Conservation (phyloP, 2,888 invertebrate species). For the Tanytarsus gracilentus region DNA sequence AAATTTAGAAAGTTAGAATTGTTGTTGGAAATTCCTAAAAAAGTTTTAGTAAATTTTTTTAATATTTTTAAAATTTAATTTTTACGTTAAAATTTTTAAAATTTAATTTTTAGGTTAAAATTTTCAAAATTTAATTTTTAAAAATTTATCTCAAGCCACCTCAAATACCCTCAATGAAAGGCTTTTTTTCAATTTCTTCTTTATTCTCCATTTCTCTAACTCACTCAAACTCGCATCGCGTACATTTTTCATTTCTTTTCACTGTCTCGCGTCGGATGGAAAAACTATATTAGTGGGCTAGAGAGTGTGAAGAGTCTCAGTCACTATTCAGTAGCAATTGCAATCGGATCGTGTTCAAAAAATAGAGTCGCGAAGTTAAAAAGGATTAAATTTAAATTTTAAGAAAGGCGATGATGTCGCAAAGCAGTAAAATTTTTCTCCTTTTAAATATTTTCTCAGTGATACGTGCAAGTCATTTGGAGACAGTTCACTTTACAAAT, state of each 20-base stretch:
- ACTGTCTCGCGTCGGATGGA: neutral
- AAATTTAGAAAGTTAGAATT: too few relatives aligned
- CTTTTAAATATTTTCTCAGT: constrained; percentile 12
- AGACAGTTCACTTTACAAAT: constrained; percentile 33
- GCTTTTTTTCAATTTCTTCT: constrained; percentile 8
- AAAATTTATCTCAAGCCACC: too few relatives aligned
- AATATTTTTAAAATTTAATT: too few relatives aligned
- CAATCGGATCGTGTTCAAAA: neutral
- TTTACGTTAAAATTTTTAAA: too few relatives aligned
- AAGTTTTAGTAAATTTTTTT: too few relatives aligned
- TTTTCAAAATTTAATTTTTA: too few relatives aligned
- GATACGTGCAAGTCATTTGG: constrained; percentile 25
- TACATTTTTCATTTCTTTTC: constrained; percentile 20
- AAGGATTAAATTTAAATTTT: neutral
- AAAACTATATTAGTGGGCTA: constrained; percentile 35
- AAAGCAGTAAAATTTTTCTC: neutral
- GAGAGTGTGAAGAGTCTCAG: constrained; percentile 31
- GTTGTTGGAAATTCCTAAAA: too few relatives aligned
- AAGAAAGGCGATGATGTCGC: constrained; percentile 1
- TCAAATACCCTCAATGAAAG: constrained; percentile 1
- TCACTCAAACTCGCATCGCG: too few relatives aligned
- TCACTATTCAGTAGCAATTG: constrained; percentile 31
- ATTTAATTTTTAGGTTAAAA: too few relatives aligned
- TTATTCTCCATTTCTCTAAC: constrained; percentile 19
- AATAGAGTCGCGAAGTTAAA: neutral